A percentile compares a stretch with the other conserved stretches of the same genome.
phyloP scores from a whole-genome alignment of 2,797 vertebrate species.

The Silurus aristotelis region DNA sequence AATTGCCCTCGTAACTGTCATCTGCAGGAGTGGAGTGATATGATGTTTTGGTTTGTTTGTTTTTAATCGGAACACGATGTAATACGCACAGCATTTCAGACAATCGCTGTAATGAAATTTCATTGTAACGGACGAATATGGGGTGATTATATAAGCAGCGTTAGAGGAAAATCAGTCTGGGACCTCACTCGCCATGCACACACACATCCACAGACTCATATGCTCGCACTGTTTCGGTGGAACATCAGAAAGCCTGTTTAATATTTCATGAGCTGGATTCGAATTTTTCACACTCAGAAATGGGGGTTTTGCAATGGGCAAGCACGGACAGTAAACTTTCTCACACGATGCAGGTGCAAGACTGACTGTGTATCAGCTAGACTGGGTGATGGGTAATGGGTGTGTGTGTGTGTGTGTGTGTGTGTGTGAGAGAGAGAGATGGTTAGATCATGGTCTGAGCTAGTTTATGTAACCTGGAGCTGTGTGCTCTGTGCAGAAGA shows the following conservation, averaged over 20 bases:
- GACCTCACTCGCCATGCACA: constrained; percentile 27
- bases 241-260: constrained; percentile 58
- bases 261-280: constrained; percentile 62
- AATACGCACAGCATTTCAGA: constrained; percentile 43
- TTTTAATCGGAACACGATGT: constrained; percentile 12
- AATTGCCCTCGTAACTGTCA: constrained; percentile 68
- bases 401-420: no score
- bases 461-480: constrained; percentile 30
- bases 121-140: constrained; percentile 51
- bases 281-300: constrained; percentile 50
- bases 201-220: constrained; percentile 26
- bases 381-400: not conserved
- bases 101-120: constrained; percentile 52
- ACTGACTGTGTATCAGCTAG: constrained; percentile 33
- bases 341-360: constrained; percentile 8
- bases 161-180: constrained; percentile 40
- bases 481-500: constrained; percentile 11
- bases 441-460: constrained; percentile 30
- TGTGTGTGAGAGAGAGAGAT: not conserved
- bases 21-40: constrained; percentile 46
- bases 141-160: constrained; percentile 53
- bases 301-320: constrained; percentile 40
- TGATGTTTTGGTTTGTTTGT: constrained; percentile 36
- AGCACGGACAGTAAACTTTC: constrained; percentile 30
- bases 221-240: constrained; percentile 30